Conservation (phyloP, 2,797 vertebrate genomes). For the Acipenser oxyrinchus region DNA sequence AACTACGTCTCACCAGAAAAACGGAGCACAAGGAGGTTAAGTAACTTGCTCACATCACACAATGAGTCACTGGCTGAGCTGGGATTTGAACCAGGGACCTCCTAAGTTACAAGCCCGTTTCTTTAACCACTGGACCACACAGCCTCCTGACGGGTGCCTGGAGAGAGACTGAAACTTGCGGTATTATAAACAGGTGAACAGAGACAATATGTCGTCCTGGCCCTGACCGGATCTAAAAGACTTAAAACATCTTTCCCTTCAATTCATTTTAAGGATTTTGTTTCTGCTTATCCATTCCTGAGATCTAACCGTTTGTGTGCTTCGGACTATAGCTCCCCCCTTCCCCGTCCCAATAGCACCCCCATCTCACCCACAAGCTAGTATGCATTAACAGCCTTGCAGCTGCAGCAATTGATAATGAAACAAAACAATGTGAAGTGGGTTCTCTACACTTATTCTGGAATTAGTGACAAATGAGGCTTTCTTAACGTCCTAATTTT, state of each 20-base stretch:
- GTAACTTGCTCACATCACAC: no score
- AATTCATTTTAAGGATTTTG: no score
- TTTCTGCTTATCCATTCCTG: no score
- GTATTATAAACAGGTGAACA: neutral
- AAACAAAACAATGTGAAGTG: neutral
- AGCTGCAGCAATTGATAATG: no score
- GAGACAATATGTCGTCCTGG: neutral
- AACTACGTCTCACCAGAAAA: no score
- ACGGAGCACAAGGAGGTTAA: no score
- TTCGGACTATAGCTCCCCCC: conserved; percentile 7
- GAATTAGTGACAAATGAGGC: conserved; percentile 3
- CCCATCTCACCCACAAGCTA: neutral
- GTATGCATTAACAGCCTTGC: neutral
- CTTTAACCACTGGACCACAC: no score
- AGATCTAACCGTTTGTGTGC: neutral
- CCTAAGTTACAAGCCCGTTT: no score
- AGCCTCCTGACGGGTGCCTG: neutral
- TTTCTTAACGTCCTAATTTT: conserved; percentile 10
- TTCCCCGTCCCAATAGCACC: neutral
- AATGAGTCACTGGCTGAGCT: no score
- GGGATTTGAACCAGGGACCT: no score
- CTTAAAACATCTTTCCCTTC: no score
- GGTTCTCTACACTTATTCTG: conserved; percentile 7
- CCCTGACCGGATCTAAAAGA: neutral
- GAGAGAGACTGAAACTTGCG: conserved; percentile 10